Evolutionary conservation across 2,113 vertebrate genomes (phyloP).

Genomic region (Daubentonia madagascariensis): DNA sequence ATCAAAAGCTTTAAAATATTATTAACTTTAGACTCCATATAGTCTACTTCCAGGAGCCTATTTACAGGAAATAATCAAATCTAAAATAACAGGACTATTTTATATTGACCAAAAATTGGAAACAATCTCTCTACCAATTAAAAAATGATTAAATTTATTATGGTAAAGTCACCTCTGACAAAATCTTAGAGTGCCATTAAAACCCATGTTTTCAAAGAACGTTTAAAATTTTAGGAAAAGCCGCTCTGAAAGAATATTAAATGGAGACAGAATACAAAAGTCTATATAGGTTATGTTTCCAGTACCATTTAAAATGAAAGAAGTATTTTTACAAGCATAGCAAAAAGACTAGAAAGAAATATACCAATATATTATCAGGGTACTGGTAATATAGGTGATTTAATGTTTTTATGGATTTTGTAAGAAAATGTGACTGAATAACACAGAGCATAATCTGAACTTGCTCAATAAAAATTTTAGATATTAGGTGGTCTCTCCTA

Average conservation of each 20-base stretch:
- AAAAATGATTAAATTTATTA: slow-evolving; percentile 13
- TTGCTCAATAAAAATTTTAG: slow-evolving; percentile 25
- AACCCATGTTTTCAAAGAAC: slow-evolving; percentile 38
- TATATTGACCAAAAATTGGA: background rate
- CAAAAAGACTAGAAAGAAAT: slow-evolving; percentile 48
- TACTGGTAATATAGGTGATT: background rate
- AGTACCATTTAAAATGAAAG: slow-evolving; percentile 34
- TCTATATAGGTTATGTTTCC: background rate
- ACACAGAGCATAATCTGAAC: background rate
- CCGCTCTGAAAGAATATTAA: slow-evolving; percentile 17
- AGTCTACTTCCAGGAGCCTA: slow-evolving; percentile 1
- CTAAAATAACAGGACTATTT: background rate
- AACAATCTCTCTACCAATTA: background rate
- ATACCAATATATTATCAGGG: background rate
- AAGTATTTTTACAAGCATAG: slow-evolving; percentile 7
- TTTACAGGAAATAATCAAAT: slow-evolving; percentile 27
- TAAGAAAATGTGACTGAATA: slow-evolving; percentile 27
- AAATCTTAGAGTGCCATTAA: slow-evolving; percentile 31
- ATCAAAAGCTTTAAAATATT: slow-evolving; percentile 31
- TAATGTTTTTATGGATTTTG: slow-evolving; percentile 43
- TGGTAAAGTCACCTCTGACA: background rate
- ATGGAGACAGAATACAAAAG: slow-evolving; percentile 22
- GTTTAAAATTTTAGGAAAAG: background rate
- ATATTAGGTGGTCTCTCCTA: background rate
- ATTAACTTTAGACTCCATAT: slow-evolving; percentile 20